Evolutionary conservation across 2,797 vertebrate species (phyloP).

Genomic region (Crypturellus tataupa): DNA sequence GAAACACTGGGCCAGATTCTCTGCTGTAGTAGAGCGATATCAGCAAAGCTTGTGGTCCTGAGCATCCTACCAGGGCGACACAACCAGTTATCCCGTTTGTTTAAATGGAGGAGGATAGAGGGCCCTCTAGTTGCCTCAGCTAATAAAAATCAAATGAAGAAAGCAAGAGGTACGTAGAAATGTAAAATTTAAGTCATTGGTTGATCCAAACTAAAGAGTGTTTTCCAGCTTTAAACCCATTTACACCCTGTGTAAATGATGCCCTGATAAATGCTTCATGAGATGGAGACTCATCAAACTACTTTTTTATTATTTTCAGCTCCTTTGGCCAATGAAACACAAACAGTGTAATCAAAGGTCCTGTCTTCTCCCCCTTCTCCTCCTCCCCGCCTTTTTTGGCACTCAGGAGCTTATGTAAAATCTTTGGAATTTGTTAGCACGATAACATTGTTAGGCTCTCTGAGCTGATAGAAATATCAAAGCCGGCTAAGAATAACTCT

Average conservation of each 20-base stretch:
- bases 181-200: not conserved
- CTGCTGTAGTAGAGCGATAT: not conserved
- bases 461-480: slow-evolving; percentile 72
- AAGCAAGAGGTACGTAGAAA: not conserved
- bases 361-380: too few relatives aligned
- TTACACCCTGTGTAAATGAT: not conserved
- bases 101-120: not conserved
- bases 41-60: not conserved
- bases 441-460: slow-evolving; percentile 72
- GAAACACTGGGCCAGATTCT: not conserved
- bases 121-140: not conserved
- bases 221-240: not conserved
- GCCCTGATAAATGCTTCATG: not conserved
- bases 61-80: fast-evolving
- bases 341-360: slow-evolving; percentile 32
- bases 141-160: not conserved
- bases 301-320: not conserved
- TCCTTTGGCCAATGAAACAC: slow-evolving; percentile 5
- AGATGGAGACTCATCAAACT: not conserved
- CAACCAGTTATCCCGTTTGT: not conserved
- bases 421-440: slow-evolving; percentile 71
- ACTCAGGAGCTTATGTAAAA: slow-evolving; percentile 54
- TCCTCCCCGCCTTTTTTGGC: not conserved
- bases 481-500: slow-evolving; percentile 74
- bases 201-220: not conserved